These are phyloP conservation scores for Dreissena polymorpha DNA, from an alignment of 1,140 invertebrate genomes.

Conservation along the genomic window DNA sequence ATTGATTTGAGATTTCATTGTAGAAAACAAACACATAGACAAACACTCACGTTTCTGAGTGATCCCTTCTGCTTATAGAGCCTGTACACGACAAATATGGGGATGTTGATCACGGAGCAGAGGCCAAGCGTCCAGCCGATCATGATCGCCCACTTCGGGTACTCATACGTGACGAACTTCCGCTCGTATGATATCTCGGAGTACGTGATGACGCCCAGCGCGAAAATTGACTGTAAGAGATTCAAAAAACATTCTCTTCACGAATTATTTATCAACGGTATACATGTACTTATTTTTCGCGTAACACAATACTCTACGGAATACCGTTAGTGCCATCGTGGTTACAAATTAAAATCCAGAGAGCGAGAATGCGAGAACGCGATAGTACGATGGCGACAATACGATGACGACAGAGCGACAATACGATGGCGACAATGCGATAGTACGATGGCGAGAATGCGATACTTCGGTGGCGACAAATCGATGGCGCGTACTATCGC, in stretches of 20 bases:
- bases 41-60: conserved; percentile 62
- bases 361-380: too few relatives aligned
- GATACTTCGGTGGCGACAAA: too few relatives aligned
- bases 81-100: conserved; percentile 67
- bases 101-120: conserved; percentile 70
- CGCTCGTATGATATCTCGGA: conserved; percentile 82
- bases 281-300: not conserved
- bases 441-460: too few relatives aligned
- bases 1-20: not conserved
- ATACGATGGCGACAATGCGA: too few relatives aligned
- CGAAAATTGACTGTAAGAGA: conserved; percentile 82
- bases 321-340: too few relatives aligned
- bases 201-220: conserved; percentile 82
- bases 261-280: not conserved
- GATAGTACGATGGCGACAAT: too few relatives aligned
- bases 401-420: too few relatives aligned
- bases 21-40: not conserved
- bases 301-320: not conserved
- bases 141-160: conserved; percentile 72
- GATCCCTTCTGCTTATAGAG: conserved; percentile 63
- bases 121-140: conserved; percentile 73
- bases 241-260: conserved; percentile 4
- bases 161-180: conserved; percentile 64
- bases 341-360: too few relatives aligned
- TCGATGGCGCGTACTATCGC: too few relatives aligned